Evolutionary conservation across 2,888 invertebrate species (phyloP).

Genomic region (Camponotus fellah): DNA sequence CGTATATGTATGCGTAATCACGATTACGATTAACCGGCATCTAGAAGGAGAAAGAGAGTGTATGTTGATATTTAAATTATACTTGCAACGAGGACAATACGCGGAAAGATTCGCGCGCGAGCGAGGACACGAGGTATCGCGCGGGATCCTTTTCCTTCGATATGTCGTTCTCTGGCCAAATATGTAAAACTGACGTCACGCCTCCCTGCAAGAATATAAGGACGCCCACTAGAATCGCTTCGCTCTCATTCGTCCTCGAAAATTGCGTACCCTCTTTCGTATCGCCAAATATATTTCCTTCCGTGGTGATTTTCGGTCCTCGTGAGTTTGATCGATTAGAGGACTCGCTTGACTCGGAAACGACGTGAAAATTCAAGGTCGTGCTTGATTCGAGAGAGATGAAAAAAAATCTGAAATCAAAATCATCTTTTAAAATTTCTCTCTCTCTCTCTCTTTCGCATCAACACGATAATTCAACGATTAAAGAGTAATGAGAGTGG

Average conservation of each 20-base stretch:
- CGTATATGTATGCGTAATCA: not conserved
- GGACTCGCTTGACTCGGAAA: not conserved
- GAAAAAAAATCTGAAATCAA: no score
- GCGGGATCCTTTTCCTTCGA: slow-evolving; percentile 79
- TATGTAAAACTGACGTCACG: slow-evolving; percentile 85
- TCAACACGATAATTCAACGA: not conserved
- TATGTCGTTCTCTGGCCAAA: slow-evolving; percentile 84
- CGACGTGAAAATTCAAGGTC: not conserved
- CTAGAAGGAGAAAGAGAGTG: not conserved
- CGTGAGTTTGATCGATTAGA: slow-evolving; percentile 11
- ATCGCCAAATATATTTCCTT: not conserved
- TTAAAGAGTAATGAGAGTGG: not conserved
- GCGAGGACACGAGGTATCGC: slow-evolving; percentile 22
- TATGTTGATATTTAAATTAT: slow-evolving; percentile 12
- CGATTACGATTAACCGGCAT: not conserved
- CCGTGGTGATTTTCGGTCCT: not conserved
- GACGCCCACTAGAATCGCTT: slow-evolving; percentile 81
- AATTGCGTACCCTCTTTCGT: not conserved
- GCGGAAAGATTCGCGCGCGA: slow-evolving; percentile 30
- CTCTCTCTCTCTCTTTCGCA: no score
- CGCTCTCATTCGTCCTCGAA: not conserved
- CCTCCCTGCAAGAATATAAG: slow-evolving; percentile 78
- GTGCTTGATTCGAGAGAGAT: not conserved
- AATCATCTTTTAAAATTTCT: not conserved
- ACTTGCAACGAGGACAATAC: slow-evolving; percentile 42